Evolutionary conservation across 1,140 invertebrate genomes (phyloP), one percentile per base, ranked within the genome.

Genomic region (Aphelinus certus): DNA sequence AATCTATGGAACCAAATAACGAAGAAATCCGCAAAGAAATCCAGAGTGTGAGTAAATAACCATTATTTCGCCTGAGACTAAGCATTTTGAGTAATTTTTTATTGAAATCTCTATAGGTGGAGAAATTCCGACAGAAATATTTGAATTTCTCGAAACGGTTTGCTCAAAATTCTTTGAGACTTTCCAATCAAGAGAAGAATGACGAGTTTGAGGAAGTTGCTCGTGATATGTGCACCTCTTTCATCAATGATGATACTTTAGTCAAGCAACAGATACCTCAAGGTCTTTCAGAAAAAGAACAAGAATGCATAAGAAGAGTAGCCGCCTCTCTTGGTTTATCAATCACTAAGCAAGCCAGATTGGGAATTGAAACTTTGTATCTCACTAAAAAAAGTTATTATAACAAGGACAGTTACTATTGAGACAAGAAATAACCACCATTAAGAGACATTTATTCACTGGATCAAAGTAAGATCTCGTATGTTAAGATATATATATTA

Each of bases 1-100:
- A 87, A 43, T 85, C 85, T 78, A 68, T 88, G 47, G 86, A 88
- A 73, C 89, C 89, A 1, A 84, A 85, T 67, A 89, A 1, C 53
- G 70, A 53, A 1, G 49, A 68, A 4, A 69, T 76, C 9, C 5
- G 1, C 1, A 64, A 26, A 58, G 64, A 73, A 68, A 76, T 76
- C 45, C 46, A 58, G 3, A 66, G 75, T 76, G 60, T 47, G n/a
- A 48, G 5, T 49, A 56, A 45, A 61, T 49, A 46, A 42, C 46
- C 26, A 47, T 5, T 48, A 42, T 46, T 65, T 26, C 51, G n/a
- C n/a, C 3, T 49, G 26, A 26, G 26, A 26, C 26, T 26, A 45
- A 42, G 3, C 62, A 9, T 45, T 48, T 48, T 57, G 0, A 62
- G 55, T n/a, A 61, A 51, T 45, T 4, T 48, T 42, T 10, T 64